Base-by-base conservation (phyloP, 2,113 vertebrate species). In the Epinephelus lanceolatus region DNA sequence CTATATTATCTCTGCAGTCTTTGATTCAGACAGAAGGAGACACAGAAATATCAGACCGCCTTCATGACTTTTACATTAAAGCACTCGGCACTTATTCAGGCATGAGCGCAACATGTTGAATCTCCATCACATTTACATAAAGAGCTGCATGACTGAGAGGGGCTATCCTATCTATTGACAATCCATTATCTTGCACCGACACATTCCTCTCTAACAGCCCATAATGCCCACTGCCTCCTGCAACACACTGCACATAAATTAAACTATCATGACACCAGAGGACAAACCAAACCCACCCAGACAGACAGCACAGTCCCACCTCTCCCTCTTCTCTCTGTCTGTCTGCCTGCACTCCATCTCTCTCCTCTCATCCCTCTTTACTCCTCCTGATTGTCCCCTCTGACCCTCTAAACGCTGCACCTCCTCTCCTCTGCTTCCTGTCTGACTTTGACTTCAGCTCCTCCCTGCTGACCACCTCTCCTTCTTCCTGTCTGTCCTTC, bases 241-340 rank as follows among this genome's bases (percentile, higher is more conserved):
- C 53, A 63, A 45, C 51, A 67, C 45, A 18, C 71, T 13, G 59
- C 56, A 76, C 55, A 74, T 83, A 83, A 86, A 90, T 90, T 84
- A 27, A 86, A 57, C 62, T 33, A 14, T 2, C 49, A 55, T 80
- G 86, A 79, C 87, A 86, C 19, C 25, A 82, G 67, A 89, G 85
- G 87, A 91, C 82, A 42, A 69, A 78, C 33, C n/a, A 53, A 76
- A 56, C 30, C 12, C n/a, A 59, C 67, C 71, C 77, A 60, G 82
- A 59, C 73, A 42, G 27, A 80, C 61, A 25, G 45, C 21, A 61
- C 30, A 0, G 19, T 51, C 62, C 77, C 73, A 66, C 68, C 76
- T 53, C 53, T 56, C 25, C 60, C 68, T 79, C 71, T 42, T 13
- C 42, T 42, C 70, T 56, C n/a, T 33, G 14, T 27, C 56, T 57